Base-by-base conservation (phyloP, 1,140 invertebrate species). In the Dreissena polymorpha region DNA sequence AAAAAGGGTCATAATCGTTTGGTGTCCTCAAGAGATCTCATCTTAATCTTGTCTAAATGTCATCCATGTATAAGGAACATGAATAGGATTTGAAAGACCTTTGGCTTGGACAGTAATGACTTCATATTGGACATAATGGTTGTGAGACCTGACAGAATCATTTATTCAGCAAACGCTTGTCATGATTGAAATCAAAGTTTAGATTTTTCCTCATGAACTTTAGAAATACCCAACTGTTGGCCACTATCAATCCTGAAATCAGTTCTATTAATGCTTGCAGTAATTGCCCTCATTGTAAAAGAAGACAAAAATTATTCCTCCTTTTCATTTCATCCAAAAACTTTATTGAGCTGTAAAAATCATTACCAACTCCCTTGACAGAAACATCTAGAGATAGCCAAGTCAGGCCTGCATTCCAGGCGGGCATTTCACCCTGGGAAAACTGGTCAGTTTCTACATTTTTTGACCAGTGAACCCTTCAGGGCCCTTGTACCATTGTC, bases 331-430 rank as follows among this genome's bases (percentile, higher is more conserved):
- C 23, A 55, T 69, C 23, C 53, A 49, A 77, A 78, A 63, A 49
- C 64, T 78, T 78, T 78, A 78, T 78, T 68, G 25, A 27, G 49
- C 76, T 53, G 67, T 70, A 78, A 78, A 78, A 68, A 50, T 53
- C 50, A 78, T 69, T 78, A 78, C 69, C 57, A 55, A 69, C 50
- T 29, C 10, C 21, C 21, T 60, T 18, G 21, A 18, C 57, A 60
- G 57, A 60, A 23, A 23, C 16, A 60, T 18, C 39, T 60, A n/a
- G 57, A 60, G 57, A 60, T 60, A 60, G 57, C 10, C 3, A n/a
- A n/a, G 16, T n/a, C 16, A 6, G 57, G 57, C 12, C 57, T n/a
- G 21, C 57, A 60, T 60, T 60, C 57, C 57, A 60, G 57, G 16
- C 2, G 57, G 57, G 3, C 39, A 8, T 39, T 39, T 76, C 67